phyloP scores from a whole-genome alignment of 2,888 invertebrate species.

The Diarsia mendica region DNA sequence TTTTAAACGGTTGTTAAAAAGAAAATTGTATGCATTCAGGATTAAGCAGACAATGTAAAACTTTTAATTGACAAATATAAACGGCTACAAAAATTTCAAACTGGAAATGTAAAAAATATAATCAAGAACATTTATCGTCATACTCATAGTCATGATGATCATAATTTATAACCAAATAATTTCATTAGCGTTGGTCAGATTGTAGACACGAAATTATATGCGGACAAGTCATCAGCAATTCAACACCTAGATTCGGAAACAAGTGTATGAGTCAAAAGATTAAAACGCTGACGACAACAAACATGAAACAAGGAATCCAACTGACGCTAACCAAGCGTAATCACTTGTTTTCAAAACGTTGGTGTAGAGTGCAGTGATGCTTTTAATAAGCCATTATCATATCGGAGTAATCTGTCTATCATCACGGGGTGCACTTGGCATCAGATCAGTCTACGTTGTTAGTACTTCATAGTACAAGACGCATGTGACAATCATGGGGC shows the following conservation, averaged over 20 bases:
- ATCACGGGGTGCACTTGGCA: conserved; percentile 46
- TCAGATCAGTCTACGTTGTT: conserved; percentile 15
- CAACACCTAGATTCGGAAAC: too few relatives aligned
- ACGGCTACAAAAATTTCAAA: neutral
- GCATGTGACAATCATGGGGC: conserved; percentile 21
- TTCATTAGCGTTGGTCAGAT: neutral
- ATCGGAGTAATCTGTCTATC: conserved; percentile 39
- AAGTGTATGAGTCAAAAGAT: neutral
- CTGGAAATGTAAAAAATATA: neutral
- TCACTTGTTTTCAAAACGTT: conserved; percentile 29
- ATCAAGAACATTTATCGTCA: neutral
- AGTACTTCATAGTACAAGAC: conserved; percentile 15
- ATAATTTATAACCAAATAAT: neutral
- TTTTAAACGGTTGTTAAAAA: neutral
- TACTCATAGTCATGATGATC: too few relatives aligned
- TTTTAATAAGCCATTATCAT: conserved; percentile 37
- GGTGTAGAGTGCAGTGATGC: conserved; percentile 20
- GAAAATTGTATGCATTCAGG: neutral
- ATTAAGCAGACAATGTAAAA: neutral
- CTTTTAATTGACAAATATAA: neutral
- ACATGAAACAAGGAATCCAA: neutral
- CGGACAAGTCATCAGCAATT: neutral
- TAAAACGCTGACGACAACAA: neutral
- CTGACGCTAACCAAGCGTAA: neutral
- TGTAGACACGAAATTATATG: neutral